Conservation (phyloP, 2,113 vertebrate genomes). For the Pyrgilauda ruficollis region DNA sequence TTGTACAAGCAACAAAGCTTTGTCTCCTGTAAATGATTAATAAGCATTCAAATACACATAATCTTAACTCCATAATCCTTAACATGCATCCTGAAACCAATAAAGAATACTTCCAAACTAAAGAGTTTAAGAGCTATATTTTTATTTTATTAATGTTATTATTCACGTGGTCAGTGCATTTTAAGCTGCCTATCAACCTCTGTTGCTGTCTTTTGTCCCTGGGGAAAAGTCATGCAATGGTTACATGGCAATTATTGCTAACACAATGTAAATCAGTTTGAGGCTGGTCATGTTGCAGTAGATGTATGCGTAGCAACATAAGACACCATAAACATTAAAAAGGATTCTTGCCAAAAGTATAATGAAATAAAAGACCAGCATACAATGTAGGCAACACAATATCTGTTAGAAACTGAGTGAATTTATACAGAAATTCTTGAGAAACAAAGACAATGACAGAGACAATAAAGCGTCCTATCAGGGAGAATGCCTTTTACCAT, state of each 20-base stretch:
- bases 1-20: neutral
- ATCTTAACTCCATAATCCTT: neutral
- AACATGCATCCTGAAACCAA: neutral
- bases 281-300: neutral
- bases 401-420: neutral
- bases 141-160: neutral
- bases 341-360: neutral
- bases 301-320: neutral
- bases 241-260: neutral
- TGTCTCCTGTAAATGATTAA: neutral
- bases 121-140: neutral
- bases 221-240: neutral
- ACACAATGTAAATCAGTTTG: neutral
- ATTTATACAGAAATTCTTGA: neutral
- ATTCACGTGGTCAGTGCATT: neutral
- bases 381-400: neutral
- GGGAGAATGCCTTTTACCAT: neutral
- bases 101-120: neutral
- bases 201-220: neutral
- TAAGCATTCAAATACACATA: neutral
- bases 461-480: neutral
- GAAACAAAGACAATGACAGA: neutral
- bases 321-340: neutral
- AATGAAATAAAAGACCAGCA: neutral
- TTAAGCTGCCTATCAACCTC: neutral